These are phyloP conservation scores for Psylliodes chrysocephalus DNA, from an alignment of 2,888 invertebrate genomes.

Conservation along the genomic window DNA sequence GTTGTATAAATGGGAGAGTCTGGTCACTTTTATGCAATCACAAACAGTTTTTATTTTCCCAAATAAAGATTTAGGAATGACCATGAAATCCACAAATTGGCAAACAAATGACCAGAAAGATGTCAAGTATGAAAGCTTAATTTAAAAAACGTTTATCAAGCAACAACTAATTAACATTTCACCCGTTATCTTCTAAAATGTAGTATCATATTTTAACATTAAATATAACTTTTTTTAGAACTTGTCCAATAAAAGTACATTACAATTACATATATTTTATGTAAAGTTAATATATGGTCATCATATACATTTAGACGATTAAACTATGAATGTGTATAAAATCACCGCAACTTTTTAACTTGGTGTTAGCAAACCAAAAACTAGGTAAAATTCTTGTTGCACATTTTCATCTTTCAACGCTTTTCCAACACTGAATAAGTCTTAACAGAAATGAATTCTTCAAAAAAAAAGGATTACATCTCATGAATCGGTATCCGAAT, in stretches of 20 bases:
- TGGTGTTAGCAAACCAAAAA: no score
- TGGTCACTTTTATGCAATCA: slow-evolving; percentile 15
- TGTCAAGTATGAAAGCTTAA: slow-evolving; percentile 16
- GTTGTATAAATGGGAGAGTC: slow-evolving; percentile 8
- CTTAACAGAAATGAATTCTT: no score
- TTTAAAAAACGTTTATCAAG: slow-evolving; percentile 20
- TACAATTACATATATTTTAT: slow-evolving; percentile 28
- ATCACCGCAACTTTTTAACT: slow-evolving; percentile 55
- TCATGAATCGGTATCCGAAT: no score
- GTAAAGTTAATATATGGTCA: slow-evolving; percentile 52
- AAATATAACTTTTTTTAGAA: slow-evolving; percentile 27
- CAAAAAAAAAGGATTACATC: no score
- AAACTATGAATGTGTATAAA: slow-evolving; percentile 51
- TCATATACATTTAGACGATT: slow-evolving; percentile 61
- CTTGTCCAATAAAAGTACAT: slow-evolving; percentile 33
- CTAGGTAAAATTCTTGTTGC: no score
- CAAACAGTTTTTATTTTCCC: neutral
- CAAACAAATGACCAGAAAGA: slow-evolving; percentile 13
- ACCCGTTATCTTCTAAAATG: slow-evolving; percentile 24
- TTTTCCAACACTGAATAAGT: no score
- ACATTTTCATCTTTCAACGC: no score
- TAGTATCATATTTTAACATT: slow-evolving; percentile 22
- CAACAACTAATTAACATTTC: slow-evolving; percentile 27
- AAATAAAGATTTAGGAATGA: no score
- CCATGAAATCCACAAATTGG: neutral